Conservation (phyloP, 2,113 vertebrate genomes). For the Alectura lathami region DNA sequence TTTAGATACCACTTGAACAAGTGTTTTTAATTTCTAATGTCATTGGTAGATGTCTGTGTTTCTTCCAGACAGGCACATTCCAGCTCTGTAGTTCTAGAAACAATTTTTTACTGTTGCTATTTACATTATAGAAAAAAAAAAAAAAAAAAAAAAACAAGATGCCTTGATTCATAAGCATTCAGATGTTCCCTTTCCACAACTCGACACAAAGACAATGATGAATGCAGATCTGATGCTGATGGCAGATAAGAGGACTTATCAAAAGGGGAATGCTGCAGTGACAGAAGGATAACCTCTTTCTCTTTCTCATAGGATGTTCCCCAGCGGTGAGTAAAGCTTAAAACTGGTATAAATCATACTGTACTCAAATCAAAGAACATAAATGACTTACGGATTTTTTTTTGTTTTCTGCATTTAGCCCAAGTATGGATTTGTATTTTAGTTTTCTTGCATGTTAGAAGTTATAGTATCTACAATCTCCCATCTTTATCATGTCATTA, state of each 20-base stretch:
- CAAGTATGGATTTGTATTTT: neutral
- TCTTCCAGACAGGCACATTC: neutral
- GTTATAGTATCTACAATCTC: neutral
- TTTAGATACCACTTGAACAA: neutral
- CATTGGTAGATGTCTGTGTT: neutral
- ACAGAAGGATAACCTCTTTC: neutral
- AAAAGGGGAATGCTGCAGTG: neutral
- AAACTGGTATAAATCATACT: slow-evolving; percentile 15
- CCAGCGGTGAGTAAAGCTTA: neutral
- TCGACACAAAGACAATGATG: rapidly evolving
- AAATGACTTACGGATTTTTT: neutral
- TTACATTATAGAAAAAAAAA: neutral
- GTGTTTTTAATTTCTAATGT: neutral
- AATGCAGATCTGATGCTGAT: neutral
- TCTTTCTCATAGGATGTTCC: neutral
- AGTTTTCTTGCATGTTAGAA: neutral
- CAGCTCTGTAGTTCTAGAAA: neutral
- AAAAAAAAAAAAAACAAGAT: neutral
- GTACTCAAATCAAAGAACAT: neutral
- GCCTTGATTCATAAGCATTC: neutral
- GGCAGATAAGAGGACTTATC: neutral
- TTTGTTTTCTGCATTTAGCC: neutral
- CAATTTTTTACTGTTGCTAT: neutral
- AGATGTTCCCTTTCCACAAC: neutral
- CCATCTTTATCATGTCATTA: neutral